Evolutionary conservation across 92 coral and sea anemone genomes (phyloP), one percentile per base, ranked within the genome.

Genomic region (Muricea muricata): DNA sequence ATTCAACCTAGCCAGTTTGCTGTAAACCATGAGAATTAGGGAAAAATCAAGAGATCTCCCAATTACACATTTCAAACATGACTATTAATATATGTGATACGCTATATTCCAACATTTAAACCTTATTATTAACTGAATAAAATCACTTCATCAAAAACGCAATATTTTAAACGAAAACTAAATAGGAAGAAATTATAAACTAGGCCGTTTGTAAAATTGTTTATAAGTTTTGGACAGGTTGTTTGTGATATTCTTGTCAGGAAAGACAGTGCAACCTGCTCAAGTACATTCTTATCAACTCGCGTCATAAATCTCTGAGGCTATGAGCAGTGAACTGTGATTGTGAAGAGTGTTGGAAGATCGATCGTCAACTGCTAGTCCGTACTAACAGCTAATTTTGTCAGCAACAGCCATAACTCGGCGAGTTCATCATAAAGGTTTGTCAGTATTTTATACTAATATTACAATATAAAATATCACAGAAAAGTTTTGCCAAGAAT

Each of bases 201-300:
- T 13, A 29, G 42, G 26, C 29, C 13, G 31, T 3, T 28, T 20
- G 42, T 48, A 73, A n/a, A 13, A 21, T 75, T 56, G 83, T 78
- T 78, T 56, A 34, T 52, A 78, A 35, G 6, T 56, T 6, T 40
- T 57, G 63, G 46, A 61, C 83, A 78, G 83, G 83, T 78, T 56
- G 29, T 56, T 58, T 56, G 71, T 58, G 11, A 46, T 29, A 33
- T 78, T 78, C 31, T 56, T 13, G 41, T 32, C 48, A 78, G 40
- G 69, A 39, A 57, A 78, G 71, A 78, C 56, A 57, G 57, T 78
- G 54, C 32, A 56, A 78, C 83, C 83, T 78, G 83, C 65, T 57
- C 9, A 18, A 15, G 71, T 28, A 78, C 56, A 78, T 78, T 35
- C 0, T 20, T 58, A 13, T 31, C 41, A 40, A 30, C 41, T 56